Conservation (phyloP, 2,797 vertebrate genomes). For the Typhlichthys subterraneus region DNA sequence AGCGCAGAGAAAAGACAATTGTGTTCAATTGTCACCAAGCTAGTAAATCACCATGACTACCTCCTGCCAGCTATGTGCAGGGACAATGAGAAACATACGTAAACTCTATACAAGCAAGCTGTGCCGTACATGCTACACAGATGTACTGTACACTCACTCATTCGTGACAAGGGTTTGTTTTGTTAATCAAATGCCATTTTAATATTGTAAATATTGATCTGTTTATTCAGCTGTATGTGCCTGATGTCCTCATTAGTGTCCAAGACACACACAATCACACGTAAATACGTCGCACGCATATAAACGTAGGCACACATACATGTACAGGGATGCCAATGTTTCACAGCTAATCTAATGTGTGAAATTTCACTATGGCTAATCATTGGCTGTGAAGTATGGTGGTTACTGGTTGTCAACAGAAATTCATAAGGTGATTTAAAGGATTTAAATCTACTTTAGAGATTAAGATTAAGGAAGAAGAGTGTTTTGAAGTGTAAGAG, state of each 20-base stretch:
- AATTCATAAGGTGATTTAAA: conserved; percentile 11
- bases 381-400: conserved; percentile 6
- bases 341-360: background rate
- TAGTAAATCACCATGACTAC: conserved; percentile 39
- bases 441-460: conserved; percentile 14
- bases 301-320: background rate
- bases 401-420: background rate
- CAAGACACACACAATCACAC: background rate
- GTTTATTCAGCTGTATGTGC: background rate
- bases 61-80: conserved; percentile 12
- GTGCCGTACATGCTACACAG: background rate
- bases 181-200: conserved; percentile 6
- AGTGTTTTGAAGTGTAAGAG: conserved; percentile 23
- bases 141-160: background rate
- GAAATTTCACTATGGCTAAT: conserved; percentile 3
- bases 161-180: background rate
- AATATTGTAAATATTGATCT: conserved; percentile 20
- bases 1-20: conserved; percentile 36
- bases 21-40: conserved; percentile 26
- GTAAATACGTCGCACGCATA: background rate
- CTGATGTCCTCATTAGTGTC: conserved; percentile 1
- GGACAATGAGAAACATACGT: conserved; percentile 16
- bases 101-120: conserved; percentile 5
- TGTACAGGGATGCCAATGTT: background rate
- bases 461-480: background rate